Conservation (phyloP, 2,113 vertebrate species). For the Indri indri region DNA sequence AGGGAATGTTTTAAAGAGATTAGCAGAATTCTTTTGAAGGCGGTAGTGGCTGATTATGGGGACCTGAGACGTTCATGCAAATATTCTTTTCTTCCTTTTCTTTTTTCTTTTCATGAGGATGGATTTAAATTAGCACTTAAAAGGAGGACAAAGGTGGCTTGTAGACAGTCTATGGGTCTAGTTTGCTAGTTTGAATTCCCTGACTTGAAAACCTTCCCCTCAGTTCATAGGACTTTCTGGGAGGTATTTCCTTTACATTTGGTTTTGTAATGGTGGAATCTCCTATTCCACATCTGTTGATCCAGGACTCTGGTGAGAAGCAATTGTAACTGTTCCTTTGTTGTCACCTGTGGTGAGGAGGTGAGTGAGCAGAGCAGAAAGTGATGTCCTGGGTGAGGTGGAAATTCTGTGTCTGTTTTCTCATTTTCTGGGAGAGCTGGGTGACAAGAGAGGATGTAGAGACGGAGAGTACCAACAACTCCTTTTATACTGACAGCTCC, state of each 20-base stretch:
- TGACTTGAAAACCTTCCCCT: not conserved
- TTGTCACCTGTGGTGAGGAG: not conserved
- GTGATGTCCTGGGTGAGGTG: not conserved
- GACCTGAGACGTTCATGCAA: not conserved
- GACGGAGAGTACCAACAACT: not conserved
- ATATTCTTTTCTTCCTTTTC: not conserved
- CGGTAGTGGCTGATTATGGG: not conserved
- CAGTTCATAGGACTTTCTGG: not conserved
- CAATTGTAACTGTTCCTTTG: not conserved
- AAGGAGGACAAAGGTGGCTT: constrained; percentile 9
- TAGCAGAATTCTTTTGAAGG: constrained; percentile 23
- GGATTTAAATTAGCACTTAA: constrained; percentile 1
- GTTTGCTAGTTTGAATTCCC: constrained; percentile 17
- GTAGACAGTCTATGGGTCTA: not conserved
- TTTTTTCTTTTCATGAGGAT: not conserved
- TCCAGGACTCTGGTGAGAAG: not conserved
- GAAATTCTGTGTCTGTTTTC: not conserved
- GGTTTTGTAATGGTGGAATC: not conserved
- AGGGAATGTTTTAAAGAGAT: not conserved
- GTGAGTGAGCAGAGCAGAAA: not conserved
- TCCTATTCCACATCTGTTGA: not conserved
- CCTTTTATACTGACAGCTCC: not conserved
- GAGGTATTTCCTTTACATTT: not conserved
- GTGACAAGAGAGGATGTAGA: not conserved
- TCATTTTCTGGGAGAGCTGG: not conserved